Evolutionary conservation across 92 coral and sea anemone genomes (phyloP).

Genomic region (Chrysogorgia sp.): DNA sequence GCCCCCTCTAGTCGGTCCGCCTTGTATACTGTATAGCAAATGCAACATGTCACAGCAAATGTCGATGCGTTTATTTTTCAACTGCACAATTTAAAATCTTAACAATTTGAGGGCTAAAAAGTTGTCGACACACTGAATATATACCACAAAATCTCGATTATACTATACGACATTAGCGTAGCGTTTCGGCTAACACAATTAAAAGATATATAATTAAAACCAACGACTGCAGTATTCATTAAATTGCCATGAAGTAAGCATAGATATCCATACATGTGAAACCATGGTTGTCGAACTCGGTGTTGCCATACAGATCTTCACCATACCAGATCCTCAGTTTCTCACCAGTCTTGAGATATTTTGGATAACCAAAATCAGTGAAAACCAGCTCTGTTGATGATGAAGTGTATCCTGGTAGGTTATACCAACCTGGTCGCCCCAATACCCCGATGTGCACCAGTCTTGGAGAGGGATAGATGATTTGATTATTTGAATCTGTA

Average conservation of each 20-base stretch:
- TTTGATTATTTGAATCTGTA: not conserved
- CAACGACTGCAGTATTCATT: too few species aligned
- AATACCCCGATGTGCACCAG: not conserved
- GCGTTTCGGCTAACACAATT: too few species aligned
- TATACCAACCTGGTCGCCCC: not conserved
- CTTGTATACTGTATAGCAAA: too few species aligned
- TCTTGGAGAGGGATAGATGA: conserved; percentile 1
- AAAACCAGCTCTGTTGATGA: not conserved
- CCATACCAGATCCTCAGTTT: conserved; percentile 31
- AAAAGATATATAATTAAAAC: too few species aligned
- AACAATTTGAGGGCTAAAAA: too few species aligned
- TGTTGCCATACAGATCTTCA: not conserved
- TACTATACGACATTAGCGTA: too few species aligned
- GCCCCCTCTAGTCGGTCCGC: too few species aligned
- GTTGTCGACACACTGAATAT: too few species aligned
- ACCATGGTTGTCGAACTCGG: conserved; percentile 23
- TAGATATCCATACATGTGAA: conserved; percentile 14
- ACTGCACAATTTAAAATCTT: too few species aligned
- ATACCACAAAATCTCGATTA: too few species aligned
- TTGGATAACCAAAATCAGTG: conserved; percentile 12
- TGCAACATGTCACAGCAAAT: too few species aligned
- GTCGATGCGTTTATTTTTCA: too few species aligned
- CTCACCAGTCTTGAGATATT: conserved; percentile 7
- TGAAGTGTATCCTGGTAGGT: not conserved
- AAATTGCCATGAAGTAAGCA: not conserved